These are phyloP conservation scores for Ecliptopera silaceata DNA, from an alignment of 2,888 invertebrate species.

Conservation along the genomic window DNA sequence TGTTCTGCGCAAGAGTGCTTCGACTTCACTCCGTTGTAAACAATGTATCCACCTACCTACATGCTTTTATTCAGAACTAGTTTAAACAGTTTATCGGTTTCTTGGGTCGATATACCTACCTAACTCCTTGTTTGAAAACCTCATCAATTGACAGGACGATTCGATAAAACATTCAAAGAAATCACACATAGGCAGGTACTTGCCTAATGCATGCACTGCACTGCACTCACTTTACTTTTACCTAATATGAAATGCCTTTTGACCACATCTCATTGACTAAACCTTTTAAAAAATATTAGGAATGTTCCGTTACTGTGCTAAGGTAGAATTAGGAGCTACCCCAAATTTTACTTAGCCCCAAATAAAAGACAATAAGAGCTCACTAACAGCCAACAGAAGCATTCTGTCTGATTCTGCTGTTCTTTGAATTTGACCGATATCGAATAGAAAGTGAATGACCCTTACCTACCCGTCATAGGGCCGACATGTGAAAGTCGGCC, in stretches of 20 bases:
- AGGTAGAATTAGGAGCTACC: too few species aligned
- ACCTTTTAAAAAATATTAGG: too few species aligned
- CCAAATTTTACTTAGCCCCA: too few species aligned
- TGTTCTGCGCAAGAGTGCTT: not conserved
- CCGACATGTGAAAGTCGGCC: conserved; percentile 8
- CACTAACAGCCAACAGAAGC: not conserved
- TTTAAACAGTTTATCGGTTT: not conserved
- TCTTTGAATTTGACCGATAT: not conserved
- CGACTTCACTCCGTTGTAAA: not conserved
- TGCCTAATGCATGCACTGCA: too few species aligned
- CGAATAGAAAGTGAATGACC: conserved; percentile 15
- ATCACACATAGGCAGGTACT: too few species aligned
- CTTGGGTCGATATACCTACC: not conserved
- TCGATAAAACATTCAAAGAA: too few species aligned
- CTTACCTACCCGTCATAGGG: conserved; percentile 12
- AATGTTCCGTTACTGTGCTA: too few species aligned
- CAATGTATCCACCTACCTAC: not conserved
- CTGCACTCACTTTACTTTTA: too few species aligned
- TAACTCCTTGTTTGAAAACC: not conserved
- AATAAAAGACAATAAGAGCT: too few species aligned
- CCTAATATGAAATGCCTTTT: too few species aligned
- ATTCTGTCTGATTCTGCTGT: too few species aligned
- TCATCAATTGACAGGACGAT: not conserved
- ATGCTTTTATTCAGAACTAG: not conserved
- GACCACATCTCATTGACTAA: too few species aligned